Conservation (phyloP, 2,797 vertebrate species). For the Nasua narica region DNA sequence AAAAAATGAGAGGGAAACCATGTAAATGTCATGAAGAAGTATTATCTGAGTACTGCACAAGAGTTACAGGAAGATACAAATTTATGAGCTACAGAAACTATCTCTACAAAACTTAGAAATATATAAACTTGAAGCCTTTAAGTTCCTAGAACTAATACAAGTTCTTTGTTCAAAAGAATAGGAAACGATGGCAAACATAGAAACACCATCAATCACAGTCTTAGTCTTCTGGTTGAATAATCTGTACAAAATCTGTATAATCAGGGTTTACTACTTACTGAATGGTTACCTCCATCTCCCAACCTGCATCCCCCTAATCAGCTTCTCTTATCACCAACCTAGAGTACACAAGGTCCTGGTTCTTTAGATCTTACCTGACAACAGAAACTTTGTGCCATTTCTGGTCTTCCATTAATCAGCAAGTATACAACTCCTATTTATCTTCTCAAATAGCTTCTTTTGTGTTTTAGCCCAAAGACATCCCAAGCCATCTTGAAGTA, state of each 20-base stretch:
- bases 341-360: background rate
- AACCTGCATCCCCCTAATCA: background rate
- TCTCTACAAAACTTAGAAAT: background rate
- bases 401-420: background rate
- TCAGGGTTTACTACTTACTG: background rate
- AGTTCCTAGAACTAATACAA: background rate
- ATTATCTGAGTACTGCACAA: background rate
- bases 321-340: background rate
- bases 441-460: conserved; percentile 9
- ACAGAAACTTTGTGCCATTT: background rate
- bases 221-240: background rate
- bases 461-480: background rate
- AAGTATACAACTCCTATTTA: background rate
- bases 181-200: conserved; percentile 9
- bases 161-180: background rate
- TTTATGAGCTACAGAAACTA: background rate
- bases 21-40: conserved; percentile 38
- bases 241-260: background rate
- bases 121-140: background rate
- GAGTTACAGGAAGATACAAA: conserved; percentile 15
- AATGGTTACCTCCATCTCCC: background rate
- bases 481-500: background rate
- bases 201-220: background rate
- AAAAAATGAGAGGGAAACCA: background rate
- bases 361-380: background rate